Evolutionary conservation across 1,140 invertebrate genomes (phyloP), one percentile per base, ranked within the genome.

Genomic region (Camponotus pennsylvanicus): DNA sequence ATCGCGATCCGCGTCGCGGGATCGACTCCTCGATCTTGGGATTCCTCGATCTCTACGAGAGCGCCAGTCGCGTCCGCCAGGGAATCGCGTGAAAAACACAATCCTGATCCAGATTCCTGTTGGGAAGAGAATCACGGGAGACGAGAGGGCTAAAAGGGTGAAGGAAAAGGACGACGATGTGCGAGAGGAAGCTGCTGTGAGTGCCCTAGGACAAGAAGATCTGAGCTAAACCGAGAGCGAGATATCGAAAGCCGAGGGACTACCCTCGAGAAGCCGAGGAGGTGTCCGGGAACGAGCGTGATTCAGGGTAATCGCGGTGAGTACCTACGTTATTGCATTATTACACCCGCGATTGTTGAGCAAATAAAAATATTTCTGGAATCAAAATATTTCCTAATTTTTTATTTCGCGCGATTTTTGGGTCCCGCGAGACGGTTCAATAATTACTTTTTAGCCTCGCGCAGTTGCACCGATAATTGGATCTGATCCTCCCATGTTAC

Each of bases 141-240:
- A 34, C 15, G 57, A 37, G 11, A n/a, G 34, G 67, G 6, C 11
- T 18, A 11, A 67, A 27, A 4, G 61, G 21, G 21, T 57, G 40
- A 87, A 61, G 61, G 40, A 49, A 83, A 86, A 40, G 59, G 73
- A 87, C 86, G 86, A 83, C 63, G 34, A 83, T 90, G 80, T 73
- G 84, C 79, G 88, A 61, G 69, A 71, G 63, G 8, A 42, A 63
- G 15, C 57, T 15, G 45, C 63, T 70, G 64, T 55, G 73, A 52
- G 77, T 73, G 63, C 63, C 78, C 45, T 90, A 88, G 76, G 55
- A 86, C 45, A 52, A 55, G 69, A 82, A 40, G 52, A 61, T 13
- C 13, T 21, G 69, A 83, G 37, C 40, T 45, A 21, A 73, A 5
- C 55, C 32, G 59, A 69, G 34, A 57, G 52, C 67, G 67, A 64